Base-by-base conservation (phyloP, 2,797 vertebrate genomes). In the Thunnus albacares region DNA sequence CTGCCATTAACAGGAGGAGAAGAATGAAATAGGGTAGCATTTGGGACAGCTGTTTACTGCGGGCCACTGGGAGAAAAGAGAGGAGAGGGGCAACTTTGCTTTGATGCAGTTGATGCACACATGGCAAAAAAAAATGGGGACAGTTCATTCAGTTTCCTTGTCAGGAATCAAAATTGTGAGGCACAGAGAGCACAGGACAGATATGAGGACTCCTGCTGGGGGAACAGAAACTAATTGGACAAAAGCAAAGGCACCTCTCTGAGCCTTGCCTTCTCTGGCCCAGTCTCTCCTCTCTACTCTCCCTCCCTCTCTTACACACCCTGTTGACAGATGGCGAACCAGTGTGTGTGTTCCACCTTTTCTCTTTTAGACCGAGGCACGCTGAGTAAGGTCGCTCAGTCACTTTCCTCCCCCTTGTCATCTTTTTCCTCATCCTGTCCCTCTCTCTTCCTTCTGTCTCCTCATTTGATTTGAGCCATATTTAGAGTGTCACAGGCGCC, bases 341-440 rank as follows among this genome's bases (percentile, higher is more conserved):
- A 92, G 92, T 92, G 87, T 94, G 93, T 85, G 91, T 92, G 89
- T 91, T 91, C 91, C 89, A 92, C 92, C 90, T 89, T 89, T 90
- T 91, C 90, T 88, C 91, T 90, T 92, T 91, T 85, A 87, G 91
- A 83, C 81, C 22, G 72, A 77, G 64, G 61, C 93, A n/a, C 52
- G 81, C 86, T 72, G 90, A 77, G 89, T 77, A 47, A 91, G 90
- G 90, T 93, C 80, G 63, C 77, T 75, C 85, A 71, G 74, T 85
- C 81, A 70, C 86, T 85, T 83, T 85, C 84, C 82, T 77, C 80
- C 81, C 82, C 72, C 81, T 53, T 78, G 71, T 85, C 86, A 63
- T 76, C 70, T 71, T 59, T 81, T 57, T 69, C 65, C 38, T 38
- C 38, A 38, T 11, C 9, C 30, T 12, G 0, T 79, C 59, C 61